Evolutionary conservation across 2,797 vertebrate species (phyloP), one percentile per base, ranked within the genome.

Genomic region (Leptodactylus fallax): DNA sequence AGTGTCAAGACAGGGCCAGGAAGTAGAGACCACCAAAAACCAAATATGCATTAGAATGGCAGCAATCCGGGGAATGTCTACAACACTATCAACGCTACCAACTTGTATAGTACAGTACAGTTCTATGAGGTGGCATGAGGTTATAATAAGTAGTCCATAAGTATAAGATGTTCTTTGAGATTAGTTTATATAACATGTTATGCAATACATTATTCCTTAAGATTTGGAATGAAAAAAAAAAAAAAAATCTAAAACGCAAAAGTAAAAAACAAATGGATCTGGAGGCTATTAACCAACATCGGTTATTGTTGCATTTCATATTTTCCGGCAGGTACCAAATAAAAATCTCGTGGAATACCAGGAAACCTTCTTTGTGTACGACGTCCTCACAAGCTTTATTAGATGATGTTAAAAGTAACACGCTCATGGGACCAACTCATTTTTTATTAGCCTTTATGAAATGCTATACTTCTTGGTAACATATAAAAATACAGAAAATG

Each of bases 361-460:
- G 83, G 83, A 82, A 81, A 82, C 45, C 47, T 87, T 87, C 81
- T 84, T 83, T 58, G 81, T 79, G 71, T 83, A 83, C 74, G 77
- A 71, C 21, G 65, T 83, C 74, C 74, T 87, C 81, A 74, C 85
- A 4, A 17, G 85, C 53, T 87, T 87, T 87, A 87, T 87, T 83
- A 77, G 81, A 87, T 87, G 67, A 83, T 79, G 81, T 78, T 79
- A 87, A 87, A 84, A 87, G 74, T 87, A 84, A 84, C 17, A 45
- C 36, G 36, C 87, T 87, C 87, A 11, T 78, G 87, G 81, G 81
- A 84, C 87, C 87, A 84, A 87, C 87, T 87, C 61, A 63, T 77
- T 84, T 81, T 87, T 87, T 87, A 87, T 87, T 84, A 83, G 81
- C 21, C 81, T 87, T 87, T 87, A 87, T 87, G 87, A 87, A 87